Percentiles rank a stretch among this genome's conserved stretches.
These are phyloP conservation scores for Pristionchus japonicus DNA, from an alignment of 2,888 invertebrate genomes.

Conservation along the genomic window DNA sequence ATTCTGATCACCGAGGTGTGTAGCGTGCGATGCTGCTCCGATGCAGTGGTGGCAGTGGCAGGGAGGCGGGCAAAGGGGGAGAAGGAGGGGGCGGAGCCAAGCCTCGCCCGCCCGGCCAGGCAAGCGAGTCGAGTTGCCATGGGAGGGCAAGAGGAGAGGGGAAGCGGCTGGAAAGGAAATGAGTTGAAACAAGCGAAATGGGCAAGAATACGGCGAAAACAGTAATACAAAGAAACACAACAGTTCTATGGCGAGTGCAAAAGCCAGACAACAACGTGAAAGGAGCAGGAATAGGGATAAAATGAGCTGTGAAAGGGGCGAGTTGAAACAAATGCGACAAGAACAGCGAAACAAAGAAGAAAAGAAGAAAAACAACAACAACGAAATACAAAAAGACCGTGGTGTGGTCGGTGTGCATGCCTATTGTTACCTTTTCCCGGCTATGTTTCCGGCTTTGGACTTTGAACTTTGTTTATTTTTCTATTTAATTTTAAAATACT, in stretches of 20 bases:
- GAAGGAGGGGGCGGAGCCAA: background rate
- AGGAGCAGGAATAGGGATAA: no score
- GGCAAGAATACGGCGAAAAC: background rate
- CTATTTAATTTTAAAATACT: background rate
- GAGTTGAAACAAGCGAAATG: no score
- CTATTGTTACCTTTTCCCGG: background rate
- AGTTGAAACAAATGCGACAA: no score
- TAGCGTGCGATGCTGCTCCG: background rate
- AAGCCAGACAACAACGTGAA: no score
- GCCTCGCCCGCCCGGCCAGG: background rate
- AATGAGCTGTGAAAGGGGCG: no score
- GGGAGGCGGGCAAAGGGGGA: background rate
- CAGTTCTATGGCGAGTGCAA: background rate
- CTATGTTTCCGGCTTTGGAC: background rate
- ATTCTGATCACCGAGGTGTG: conserved; percentile 23
- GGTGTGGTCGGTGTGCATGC: background rate
- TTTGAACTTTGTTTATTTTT: background rate
- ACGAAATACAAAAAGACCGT: background rate
- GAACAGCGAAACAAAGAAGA: no score
- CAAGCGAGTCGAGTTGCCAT: background rate
- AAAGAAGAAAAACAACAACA: no score
- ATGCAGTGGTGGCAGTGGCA: background rate
- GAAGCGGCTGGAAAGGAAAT: background rate
- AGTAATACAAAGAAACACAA: background rate
- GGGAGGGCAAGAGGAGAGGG: background rate